Percentiles rank a stretch among this genome's conserved stretches.
phyloP scores from a whole-genome alignment of 2,888 invertebrate species.

The Acronicta alni region DNA sequence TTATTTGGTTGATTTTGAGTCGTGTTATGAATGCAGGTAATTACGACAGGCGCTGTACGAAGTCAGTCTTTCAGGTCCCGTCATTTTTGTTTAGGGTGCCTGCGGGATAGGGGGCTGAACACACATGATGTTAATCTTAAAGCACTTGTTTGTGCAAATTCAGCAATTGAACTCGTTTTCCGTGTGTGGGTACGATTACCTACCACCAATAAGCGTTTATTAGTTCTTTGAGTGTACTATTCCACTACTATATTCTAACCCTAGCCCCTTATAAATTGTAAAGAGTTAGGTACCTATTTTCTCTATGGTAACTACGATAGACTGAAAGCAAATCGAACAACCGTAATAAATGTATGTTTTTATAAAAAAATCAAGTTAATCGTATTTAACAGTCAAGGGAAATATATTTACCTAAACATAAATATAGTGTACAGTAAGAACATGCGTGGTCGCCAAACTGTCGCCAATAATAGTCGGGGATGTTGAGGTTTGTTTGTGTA shows the following conservation, averaged over 20 bases:
- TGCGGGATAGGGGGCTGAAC: constrained; percentile 12
- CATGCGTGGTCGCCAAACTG: constrained; percentile 56
- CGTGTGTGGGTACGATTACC: too few species aligned
- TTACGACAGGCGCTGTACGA: not conserved
- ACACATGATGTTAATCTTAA: constrained; percentile 23
- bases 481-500: constrained; percentile 72
- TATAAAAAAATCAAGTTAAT: too few species aligned
- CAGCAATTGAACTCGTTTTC: constrained; percentile 28
- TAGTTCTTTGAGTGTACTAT: too few species aligned
- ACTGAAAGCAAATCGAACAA: too few species aligned
- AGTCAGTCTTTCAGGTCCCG: not conserved
- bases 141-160: constrained; percentile 30
- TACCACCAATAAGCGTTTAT: too few species aligned
- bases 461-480: constrained; percentile 61
- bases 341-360: too few species aligned
- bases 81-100: constrained; percentile 11
- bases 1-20: constrained; percentile 22
- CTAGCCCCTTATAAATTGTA: too few species aligned
- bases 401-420: constrained; percentile 27
- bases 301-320: too few species aligned
- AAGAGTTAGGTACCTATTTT: constrained; percentile 11
- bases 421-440: constrained; percentile 42
- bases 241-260: too few species aligned
- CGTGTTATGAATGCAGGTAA: constrained; percentile 16
- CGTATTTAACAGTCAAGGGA: not conserved